Conservation (phyloP, 2,888 invertebrate genomes). For the Adelphocoris suturalis region DNA sequence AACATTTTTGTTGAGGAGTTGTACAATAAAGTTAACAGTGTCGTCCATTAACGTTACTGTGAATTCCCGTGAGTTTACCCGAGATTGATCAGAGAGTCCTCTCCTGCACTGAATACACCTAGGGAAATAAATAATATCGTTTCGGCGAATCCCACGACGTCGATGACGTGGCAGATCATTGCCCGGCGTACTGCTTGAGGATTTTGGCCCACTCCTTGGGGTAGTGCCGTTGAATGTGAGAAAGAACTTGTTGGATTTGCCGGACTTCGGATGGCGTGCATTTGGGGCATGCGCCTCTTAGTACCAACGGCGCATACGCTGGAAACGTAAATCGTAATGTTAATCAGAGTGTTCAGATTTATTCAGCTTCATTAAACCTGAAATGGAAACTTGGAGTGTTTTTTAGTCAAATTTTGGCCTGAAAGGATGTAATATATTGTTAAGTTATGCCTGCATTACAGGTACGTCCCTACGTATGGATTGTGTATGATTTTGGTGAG, state of each 20-base stretch:
- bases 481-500: no score
- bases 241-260: conserved; percentile 87
- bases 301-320: conserved; percentile 87
- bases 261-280: conserved; percentile 85
- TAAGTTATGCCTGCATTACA: no score
- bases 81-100: background rate
- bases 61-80: no score
- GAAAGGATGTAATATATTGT: no score
- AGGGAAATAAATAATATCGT: conserved; percentile 27
- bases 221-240: conserved; percentile 86
- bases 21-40: no score
- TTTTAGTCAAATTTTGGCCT: no score
- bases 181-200: conserved; percentile 82
- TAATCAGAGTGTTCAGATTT: no score
- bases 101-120: background rate
- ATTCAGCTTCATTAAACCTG: no score
- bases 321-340: conserved; percentile 73
- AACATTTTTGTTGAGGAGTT: no score
- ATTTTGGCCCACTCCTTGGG: conserved; percentile 89
- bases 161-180: conserved; percentile 53
- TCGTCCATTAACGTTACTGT: no score
- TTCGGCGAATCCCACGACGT: background rate
- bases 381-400: no score
- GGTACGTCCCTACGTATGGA: no score
- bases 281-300: conserved; percentile 87